Evolutionary conservation across 2,888 invertebrate species (phyloP), one percentile per base, ranked within the genome.

Genomic region (Melanostoma mellinum): DNA sequence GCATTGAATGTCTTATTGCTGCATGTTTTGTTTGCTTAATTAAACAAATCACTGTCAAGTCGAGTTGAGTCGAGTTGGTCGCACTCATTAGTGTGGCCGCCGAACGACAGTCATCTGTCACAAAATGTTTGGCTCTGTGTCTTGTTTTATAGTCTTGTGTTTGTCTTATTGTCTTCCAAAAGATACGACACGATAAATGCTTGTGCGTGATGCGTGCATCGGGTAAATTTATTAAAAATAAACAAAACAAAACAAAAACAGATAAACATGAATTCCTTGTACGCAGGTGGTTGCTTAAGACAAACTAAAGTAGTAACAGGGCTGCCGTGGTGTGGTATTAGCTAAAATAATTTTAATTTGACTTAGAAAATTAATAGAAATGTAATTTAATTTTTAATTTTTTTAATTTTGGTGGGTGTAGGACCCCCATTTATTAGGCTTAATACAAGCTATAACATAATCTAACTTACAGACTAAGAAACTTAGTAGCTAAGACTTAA

Each of bases 21-120:
- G 63, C 82, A 78, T 84, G 82, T 69, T 67, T 69, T 84, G 82
- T 74, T 78, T 84, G 68, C 78, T 84, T 78, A 84, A 84, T 84
- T 84, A 84, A 84, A 78, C 78, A 78, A 84, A 84, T 78, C 78
- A 61, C 78, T 74, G 73, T 63, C 82, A 30, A 42, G 48, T 38
- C 67, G 9, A 42, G 60, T 60, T 52, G 46, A 3, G 30, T 8
- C 32, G 3, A 36, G 63, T 38, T 63, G 63, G 50, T 30, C 74
- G 72, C 77, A 84, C 74, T 84, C 78, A 84, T 78, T 79, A 78
- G 69, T 71, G 84, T 65, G 71, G 74, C 78, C 84, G 69, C 84
- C 61, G 71, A 69, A 50, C 60, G 79, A 84, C 84, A 84, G 71
- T 78, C 84, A 79, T 79, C 84, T 84, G 84, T 84, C 84, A 84